These are phyloP conservation scores for Mastacembelus armatus DNA, from an alignment of 2,797 vertebrate species.

Conservation along the genomic window DNA sequence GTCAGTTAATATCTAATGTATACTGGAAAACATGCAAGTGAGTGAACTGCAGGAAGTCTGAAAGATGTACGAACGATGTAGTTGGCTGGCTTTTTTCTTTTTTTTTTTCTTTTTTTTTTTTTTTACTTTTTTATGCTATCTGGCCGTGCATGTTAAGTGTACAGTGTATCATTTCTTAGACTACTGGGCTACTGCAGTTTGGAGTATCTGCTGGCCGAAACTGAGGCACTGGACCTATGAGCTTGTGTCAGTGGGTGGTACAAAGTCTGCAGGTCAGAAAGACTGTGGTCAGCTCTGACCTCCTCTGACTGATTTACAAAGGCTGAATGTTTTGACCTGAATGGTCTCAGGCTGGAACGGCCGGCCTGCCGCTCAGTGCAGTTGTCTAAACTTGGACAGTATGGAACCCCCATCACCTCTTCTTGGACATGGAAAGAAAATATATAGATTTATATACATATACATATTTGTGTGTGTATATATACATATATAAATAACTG, in stretches of 20 bases:
- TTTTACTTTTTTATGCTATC: slow-evolving; percentile 58
- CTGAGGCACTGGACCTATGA: slow-evolving; percentile 63
- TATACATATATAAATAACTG: slow-evolving; percentile 70
- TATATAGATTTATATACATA: slow-evolving; percentile 69
- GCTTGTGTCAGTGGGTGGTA: slow-evolving; percentile 43
- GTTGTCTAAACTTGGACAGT: slow-evolving; percentile 46
- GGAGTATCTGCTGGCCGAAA: slow-evolving; percentile 61
- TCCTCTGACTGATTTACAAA: slow-evolving; percentile 37
- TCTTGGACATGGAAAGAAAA: slow-evolving; percentile 75
- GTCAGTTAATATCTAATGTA: slow-evolving; percentile 65
- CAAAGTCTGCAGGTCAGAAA: slow-evolving; percentile 53
- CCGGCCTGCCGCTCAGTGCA: slow-evolving; percentile 39
- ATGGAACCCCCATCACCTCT: slow-evolving; percentile 60
- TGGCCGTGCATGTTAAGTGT: slow-evolving; percentile 83
- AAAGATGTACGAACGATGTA: slow-evolving; percentile 38
- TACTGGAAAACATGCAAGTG: slow-evolving; percentile 53
- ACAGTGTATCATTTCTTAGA: slow-evolving; percentile 80
- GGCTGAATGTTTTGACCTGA: slow-evolving; percentile 51
- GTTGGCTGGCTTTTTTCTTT: slow-evolving; percentile 57
- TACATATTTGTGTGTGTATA: slow-evolving; percentile 46
- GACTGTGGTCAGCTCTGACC: slow-evolving; percentile 61
- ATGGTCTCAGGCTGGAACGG: slow-evolving; percentile 40
- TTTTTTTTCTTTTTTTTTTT: slow-evolving; percentile 19
- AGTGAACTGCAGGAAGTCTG: slow-evolving; percentile 8
- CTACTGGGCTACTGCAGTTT: slow-evolving; percentile 65